Conservation (phyloP, 2,113 vertebrate genomes). For the Maccullochella peelii region DNA sequence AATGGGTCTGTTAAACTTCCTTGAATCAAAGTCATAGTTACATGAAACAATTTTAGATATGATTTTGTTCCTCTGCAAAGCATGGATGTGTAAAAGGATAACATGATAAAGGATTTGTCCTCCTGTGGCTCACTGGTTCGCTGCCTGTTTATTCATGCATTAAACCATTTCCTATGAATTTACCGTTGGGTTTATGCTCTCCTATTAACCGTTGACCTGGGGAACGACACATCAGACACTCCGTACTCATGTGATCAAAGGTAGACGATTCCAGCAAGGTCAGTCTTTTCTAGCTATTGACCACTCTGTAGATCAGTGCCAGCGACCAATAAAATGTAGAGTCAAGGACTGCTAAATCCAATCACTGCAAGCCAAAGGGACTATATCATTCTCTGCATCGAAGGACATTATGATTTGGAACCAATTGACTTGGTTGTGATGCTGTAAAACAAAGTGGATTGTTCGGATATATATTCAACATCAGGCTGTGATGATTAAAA, state of each 20-base stretch:
- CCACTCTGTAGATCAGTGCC: constrained; percentile 66
- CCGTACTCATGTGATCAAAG: constrained; percentile 26
- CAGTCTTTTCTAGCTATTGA: constrained; percentile 71
- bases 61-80: background rate
- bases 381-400: constrained; percentile 62
- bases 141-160: constrained; percentile 34
- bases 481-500: constrained; percentile 57
- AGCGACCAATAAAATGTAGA: constrained; percentile 70
- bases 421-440: constrained; percentile 69
- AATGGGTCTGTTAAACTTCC: background rate
- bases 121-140: background rate
- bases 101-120: background rate
- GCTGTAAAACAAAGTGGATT: constrained; percentile 74
- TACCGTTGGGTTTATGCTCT: constrained; percentile 38
- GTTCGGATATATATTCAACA: constrained; percentile 65
- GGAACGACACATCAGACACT: constrained; percentile 27
- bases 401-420: constrained; percentile 82
- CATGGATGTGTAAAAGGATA: background rate
- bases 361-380: constrained; percentile 64
- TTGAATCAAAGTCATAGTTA: background rate
- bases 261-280: constrained; percentile 69
- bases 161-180: constrained; percentile 34
- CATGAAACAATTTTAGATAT: background rate
- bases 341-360: constrained; percentile 78
- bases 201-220: constrained; percentile 54